Conservation (phyloP, 2,888 invertebrate genomes). For the Mystacides longicornis region DNA sequence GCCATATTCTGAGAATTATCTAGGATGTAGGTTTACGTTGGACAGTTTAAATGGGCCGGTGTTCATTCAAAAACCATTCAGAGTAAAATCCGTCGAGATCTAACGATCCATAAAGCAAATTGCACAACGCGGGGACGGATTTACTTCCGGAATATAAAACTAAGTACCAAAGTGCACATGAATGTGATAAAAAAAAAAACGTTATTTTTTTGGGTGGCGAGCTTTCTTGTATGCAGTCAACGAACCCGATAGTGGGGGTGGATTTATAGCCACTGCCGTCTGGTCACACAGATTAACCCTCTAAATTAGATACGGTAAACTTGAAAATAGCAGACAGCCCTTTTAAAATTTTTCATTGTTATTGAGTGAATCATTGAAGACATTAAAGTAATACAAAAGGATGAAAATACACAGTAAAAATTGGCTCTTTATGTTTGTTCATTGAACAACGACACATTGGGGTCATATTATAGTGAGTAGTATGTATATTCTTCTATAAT, state of each 20-base stretch:
- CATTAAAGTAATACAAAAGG: too few species aligned
- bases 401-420: too few species aligned
- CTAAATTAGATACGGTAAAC: not conserved
- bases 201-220: not conserved
- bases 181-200: not conserved
- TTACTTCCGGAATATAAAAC: not conserved
- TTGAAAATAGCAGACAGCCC: not conserved
- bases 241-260: not conserved
- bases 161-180: not conserved
- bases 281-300: not conserved
- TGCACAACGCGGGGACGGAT: constrained; percentile 1
- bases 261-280: not conserved
- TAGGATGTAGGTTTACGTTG: too few species aligned
- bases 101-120: constrained; percentile 1
- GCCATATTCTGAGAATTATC: too few species aligned
- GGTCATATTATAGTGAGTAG: too few species aligned
- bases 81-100: not conserved
- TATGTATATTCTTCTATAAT: too few species aligned
- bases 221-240: constrained; percentile 1
- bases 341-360: too few species aligned
- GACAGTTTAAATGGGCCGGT: not conserved
- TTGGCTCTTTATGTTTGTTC: too few species aligned
- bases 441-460: too few species aligned
- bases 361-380: too few species aligned
- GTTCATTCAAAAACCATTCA: not conserved